Base-by-base conservation (phyloP, 23 tunicate species). In the Botrylloides violaceus region DNA sequence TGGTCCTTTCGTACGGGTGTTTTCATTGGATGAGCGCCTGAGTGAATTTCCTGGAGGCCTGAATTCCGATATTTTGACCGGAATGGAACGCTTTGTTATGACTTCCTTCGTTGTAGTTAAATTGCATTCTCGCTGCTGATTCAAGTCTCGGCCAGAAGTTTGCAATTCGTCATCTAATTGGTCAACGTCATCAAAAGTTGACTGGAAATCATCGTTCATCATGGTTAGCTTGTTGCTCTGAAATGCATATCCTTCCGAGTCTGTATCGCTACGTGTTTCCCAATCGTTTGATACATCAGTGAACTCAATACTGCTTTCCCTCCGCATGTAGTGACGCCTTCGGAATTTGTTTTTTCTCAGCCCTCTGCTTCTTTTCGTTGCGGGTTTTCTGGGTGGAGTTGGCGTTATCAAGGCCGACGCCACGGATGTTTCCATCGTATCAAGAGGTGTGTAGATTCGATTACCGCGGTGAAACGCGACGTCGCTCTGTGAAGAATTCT, bases 221-320 rank as follows among this genome's bases (percentile, higher is more conserved):
- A 31, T 3, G 3, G 4, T 31, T 9, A 63, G 35, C 18, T 31
- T 29, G 70, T 63, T 28, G 29, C 70, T 63, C 29, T 33, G 34
- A 28, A 63, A 63, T 34, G 33, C 33, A 63, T 33, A 63, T 31
- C 70, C 33, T 63, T 63, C 70, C 4, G 70, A 63, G 36, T 63
- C 70, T 3, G 70, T 63, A 19, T 63, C 70, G 70, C 70, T 63
- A 3, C 70, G 4, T 3, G 70, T 63, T 31, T 63, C 70, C 70
- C 70, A 63, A 4, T 63, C 70, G 29, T 63, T 33, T 4, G 18
- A 7, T 7, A 4, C 70, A 19, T 63, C 33, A 3, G 35, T 28
- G 35, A 27, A 6, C 33, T 33, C 70, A 31, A 31, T 23, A 63
- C 19, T 4, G 12, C 35, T 28, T 27, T 19, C 32, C 26, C 70